These are phyloP conservation scores for Morinoia aosen DNA, from an alignment of 2,888 invertebrate species.

Conservation along the genomic window DNA sequence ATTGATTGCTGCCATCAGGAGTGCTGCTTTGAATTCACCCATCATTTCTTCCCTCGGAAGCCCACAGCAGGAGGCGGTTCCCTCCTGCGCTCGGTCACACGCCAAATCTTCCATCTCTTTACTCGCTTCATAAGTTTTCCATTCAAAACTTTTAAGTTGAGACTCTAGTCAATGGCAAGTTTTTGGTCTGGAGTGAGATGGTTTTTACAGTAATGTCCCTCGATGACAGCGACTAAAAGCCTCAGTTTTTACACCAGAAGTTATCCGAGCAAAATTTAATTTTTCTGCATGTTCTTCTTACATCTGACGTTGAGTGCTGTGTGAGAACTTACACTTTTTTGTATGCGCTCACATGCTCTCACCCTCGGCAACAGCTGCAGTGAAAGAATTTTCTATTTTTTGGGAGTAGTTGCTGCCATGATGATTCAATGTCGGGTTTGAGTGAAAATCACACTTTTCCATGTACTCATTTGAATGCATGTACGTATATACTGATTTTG, in stretches of 20 bases:
- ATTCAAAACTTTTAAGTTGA: constrained; percentile 34
- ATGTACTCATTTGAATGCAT: no score
- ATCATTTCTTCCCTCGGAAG: background rate
- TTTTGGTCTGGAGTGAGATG: background rate
- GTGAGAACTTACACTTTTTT: background rate
- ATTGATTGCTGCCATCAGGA: no score
- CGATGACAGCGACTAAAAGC: background rate
- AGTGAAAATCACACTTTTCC: no score
- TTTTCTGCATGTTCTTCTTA: no score
- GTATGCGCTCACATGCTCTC: background rate
- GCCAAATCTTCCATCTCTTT: constrained; percentile 41
- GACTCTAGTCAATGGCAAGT: constrained; percentile 22
- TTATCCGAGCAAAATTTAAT: no score
- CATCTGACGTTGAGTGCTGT: no score
- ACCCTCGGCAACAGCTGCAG: no score
- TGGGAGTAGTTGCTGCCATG: no score
- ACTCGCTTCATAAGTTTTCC: constrained; percentile 34
- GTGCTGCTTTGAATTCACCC: no score
- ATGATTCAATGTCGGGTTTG: no score
- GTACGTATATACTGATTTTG: no score
- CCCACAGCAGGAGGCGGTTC: background rate
- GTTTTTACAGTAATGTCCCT: background rate
- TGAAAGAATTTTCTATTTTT: no score
- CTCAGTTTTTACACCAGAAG: background rate
- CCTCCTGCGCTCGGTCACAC: background rate